Evolutionary conservation across 2,113 vertebrate species (phyloP), one percentile per base, ranked within the genome.

Genomic region (Crypturellus undulatus): DNA sequence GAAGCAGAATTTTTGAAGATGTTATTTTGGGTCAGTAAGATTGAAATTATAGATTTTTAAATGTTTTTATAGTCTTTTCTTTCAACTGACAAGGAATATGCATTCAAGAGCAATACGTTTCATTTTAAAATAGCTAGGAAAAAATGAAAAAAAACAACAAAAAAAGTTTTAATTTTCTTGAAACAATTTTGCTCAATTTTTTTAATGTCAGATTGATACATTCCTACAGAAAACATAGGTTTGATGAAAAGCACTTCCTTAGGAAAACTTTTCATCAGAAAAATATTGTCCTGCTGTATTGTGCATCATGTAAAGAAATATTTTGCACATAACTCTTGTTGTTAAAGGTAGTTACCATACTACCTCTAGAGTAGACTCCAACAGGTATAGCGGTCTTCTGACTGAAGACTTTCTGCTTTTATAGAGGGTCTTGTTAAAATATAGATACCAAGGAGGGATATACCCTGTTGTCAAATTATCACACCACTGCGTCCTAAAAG

Each of bases 401-500:
- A 42, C 86, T 82, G 65, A 8, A 51, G 67, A 83, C 51, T 80
- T 91, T 73, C 80, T 87, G 72, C 42, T 78, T 38, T 26, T 42
- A 13, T 13, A 42, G 40, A 42, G 90, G 52, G 34, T 84, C 42
- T 49, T 80, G 58, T 58, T 89, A 75, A 93, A 87, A 94, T 63
- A 36, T 25, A 89, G 83, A 86, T 64, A 21, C 45, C 84, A 91
- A 91, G 42, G 80, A 68, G 68, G 14, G 65, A 38, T 64, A 69
- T 5, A 63, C 28, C 89, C 75, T 88, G 88, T 68, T 62, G 81
- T 42, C 79, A 87, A 93, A 97, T 93, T 82, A 92, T 67, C 40
- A 20, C 73, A 94, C 71, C 92, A 69, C 34, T 54, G 38, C 40
- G 92, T 89, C 70, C 72, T 80, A 19, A 38, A 34, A 45, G 56